These are phyloP conservation scores for Cyclina sinensis DNA, from an alignment of 1,140 invertebrate species.

Conservation along the genomic window DNA sequence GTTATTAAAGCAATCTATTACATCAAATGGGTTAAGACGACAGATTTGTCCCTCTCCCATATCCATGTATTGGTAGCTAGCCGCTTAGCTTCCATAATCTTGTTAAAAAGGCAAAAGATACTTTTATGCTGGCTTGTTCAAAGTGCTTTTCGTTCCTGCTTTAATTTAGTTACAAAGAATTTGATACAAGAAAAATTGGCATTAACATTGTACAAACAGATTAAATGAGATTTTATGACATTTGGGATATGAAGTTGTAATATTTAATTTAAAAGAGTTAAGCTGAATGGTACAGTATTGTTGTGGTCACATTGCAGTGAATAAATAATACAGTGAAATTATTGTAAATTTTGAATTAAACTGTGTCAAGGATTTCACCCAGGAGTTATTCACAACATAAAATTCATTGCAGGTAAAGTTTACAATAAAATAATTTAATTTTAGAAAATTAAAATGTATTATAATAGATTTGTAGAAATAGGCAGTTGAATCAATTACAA, in stretches of 20 bases:
- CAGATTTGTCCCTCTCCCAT: neutral
- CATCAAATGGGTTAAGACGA: neutral
- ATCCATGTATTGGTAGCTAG: neutral
- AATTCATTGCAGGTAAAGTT: too few relatives aligned
- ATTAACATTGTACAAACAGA: neutral
- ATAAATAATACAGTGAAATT: too few relatives aligned
- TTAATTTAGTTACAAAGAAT: neutral
- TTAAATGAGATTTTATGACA: neutral
- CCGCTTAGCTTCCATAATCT: neutral
- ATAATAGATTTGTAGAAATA: too few relatives aligned
- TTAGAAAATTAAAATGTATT: too few relatives aligned
- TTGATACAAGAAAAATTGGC: neutral
- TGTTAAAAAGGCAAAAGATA: slow-evolving; percentile 28
- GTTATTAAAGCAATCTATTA: slow-evolving; percentile 30
- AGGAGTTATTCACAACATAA: too few relatives aligned
- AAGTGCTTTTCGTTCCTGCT: neutral
- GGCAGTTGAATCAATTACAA: too few relatives aligned
- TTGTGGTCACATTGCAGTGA: too few relatives aligned
- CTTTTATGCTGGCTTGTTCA: neutral
- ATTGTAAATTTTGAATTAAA: too few relatives aligned
- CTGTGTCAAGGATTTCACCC: too few relatives aligned
- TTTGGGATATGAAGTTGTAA: slow-evolving; percentile 1
- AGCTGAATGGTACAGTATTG: too few relatives aligned
- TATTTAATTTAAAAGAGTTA: neutral
- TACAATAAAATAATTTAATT: too few relatives aligned